Evolutionary conservation across 2,888 invertebrate species (phyloP).

Genomic region (Lamproptera curius): DNA sequence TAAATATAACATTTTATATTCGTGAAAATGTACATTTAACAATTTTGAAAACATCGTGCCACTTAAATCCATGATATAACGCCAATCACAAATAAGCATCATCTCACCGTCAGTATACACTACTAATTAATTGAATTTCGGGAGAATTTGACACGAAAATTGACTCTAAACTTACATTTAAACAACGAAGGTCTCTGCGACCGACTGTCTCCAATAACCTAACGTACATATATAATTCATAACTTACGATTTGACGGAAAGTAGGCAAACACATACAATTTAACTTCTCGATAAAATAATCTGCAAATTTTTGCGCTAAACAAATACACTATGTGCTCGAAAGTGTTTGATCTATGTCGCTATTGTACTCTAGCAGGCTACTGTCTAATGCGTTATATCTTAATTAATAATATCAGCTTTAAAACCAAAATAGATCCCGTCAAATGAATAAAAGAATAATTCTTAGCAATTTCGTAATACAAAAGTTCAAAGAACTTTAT

Average conservation of each 20-base stretch:
- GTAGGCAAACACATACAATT: not conserved
- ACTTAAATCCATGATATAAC: slow-evolving; percentile 48
- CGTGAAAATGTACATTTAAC: too few species aligned
- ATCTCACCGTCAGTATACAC: slow-evolving; percentile 38
- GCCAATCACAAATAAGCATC: slow-evolving; percentile 43
- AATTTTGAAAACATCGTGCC: too few species aligned
- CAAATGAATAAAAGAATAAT: too few species aligned
- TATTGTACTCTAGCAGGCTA: slow-evolving; percentile 70
- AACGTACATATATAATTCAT: slow-evolving; percentile 12
- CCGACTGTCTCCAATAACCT: not conserved
- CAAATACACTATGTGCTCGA: slow-evolving; percentile 38
- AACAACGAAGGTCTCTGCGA: slow-evolving; percentile 25
- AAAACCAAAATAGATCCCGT: too few species aligned
- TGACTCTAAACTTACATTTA: slow-evolving; percentile 70
- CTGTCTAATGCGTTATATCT: slow-evolving; percentile 31
- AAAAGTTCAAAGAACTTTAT: slow-evolving; percentile 31
- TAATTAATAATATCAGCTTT: too few species aligned
- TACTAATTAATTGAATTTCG: slow-evolving; percentile 78
- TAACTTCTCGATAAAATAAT: slow-evolving; percentile 2
- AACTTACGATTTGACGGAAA: slow-evolving; percentile 13
- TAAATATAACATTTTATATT: too few species aligned
- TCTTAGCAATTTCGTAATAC: not conserved
- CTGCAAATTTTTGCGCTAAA: slow-evolving; percentile 37
- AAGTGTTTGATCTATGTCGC: slow-evolving; percentile 40
- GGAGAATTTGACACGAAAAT: slow-evolving; percentile 77